Evolutionary conservation across 64 coral and sea anemone species (phyloP).

Genomic region (Acropora yongei): DNA sequence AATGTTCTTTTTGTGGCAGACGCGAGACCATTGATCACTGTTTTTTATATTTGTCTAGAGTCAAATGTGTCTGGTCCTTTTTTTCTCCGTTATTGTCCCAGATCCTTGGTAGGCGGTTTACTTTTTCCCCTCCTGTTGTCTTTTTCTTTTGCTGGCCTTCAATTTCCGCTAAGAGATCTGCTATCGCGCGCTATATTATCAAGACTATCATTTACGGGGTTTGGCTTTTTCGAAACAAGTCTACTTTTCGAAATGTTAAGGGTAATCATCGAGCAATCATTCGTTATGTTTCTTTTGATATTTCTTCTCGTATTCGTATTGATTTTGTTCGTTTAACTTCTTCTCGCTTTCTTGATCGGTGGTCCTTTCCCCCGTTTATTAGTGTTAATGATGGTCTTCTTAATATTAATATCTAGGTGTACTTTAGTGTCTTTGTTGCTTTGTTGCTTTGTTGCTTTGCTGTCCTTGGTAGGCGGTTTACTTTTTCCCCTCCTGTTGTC

Average conservation of each 20-base stretch:
- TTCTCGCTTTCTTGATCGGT: too few relatives aligned
- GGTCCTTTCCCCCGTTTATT: too few relatives aligned
- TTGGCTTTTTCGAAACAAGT: neutral
- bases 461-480: too few relatives aligned
- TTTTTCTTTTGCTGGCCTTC: neutral
- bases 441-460: too few relatives aligned
- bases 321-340: too few relatives aligned
- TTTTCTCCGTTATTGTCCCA: neutral
- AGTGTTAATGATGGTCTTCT: too few relatives aligned
- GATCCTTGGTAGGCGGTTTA: neutral
- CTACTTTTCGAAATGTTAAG: neutral
- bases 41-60: conserved; percentile 6
- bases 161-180: neutral
- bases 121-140: neutral
- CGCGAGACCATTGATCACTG: conserved; percentile 22
- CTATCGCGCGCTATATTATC: neutral
- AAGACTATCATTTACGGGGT: neutral
- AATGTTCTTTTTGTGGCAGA: neutral
- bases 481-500: neutral
- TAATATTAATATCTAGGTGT: too few relatives aligned
- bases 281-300: neutral
- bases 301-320: too few relatives aligned
- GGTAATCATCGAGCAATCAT: neutral
- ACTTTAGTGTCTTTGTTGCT: too few relatives aligned
- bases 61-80: neutral